Evolutionary conservation across 2,888 invertebrate genomes (phyloP).

Genomic region (Stictocephala bisonia): DNA sequence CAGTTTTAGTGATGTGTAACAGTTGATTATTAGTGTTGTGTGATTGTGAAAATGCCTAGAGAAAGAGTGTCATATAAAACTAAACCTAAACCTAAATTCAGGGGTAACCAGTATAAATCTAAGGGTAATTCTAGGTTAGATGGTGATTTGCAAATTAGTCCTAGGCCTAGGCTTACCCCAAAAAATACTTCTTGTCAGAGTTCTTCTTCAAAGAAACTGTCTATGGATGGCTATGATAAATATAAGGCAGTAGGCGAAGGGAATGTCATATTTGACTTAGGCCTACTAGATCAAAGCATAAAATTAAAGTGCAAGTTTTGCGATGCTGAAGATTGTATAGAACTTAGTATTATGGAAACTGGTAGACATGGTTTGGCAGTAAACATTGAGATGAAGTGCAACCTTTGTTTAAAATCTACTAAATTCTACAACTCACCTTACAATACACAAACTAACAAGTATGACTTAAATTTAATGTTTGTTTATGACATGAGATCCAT

Average conservation of each 20-base stretch:
- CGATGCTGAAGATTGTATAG: slow-evolving; percentile 30
- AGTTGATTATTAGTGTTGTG: too few relatives aligned
- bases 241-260: slow-evolving; percentile 22
- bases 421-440: neutral
- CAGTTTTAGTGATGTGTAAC: slow-evolving; percentile 1
- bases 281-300: slow-evolving; percentile 23
- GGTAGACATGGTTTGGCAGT: slow-evolving; percentile 24
- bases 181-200: slow-evolving; percentile 15
- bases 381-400: slow-evolving; percentile 19
- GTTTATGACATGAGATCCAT: too few relatives aligned
- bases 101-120: slow-evolving; percentile 14
- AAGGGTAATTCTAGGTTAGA: too few relatives aligned
- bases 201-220: slow-evolving; percentile 34
- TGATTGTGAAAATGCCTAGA: slow-evolving; percentile 27
- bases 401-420: neutral
- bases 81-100: slow-evolving; percentile 30
- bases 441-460: neutral
- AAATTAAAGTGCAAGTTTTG: slow-evolving; percentile 31
- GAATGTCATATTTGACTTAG: slow-evolving; percentile 36
- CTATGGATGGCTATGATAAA: slow-evolving; percentile 25
- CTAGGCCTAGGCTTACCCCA: slow-evolving; percentile 5
- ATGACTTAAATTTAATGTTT: too few relatives aligned
- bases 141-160: too few relatives aligned
- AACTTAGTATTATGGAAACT: slow-evolving; percentile 13
- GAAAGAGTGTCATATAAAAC: slow-evolving; percentile 32